Conservation (phyloP, 2,113 vertebrate species). For the Gymnogyps californianus region DNA sequence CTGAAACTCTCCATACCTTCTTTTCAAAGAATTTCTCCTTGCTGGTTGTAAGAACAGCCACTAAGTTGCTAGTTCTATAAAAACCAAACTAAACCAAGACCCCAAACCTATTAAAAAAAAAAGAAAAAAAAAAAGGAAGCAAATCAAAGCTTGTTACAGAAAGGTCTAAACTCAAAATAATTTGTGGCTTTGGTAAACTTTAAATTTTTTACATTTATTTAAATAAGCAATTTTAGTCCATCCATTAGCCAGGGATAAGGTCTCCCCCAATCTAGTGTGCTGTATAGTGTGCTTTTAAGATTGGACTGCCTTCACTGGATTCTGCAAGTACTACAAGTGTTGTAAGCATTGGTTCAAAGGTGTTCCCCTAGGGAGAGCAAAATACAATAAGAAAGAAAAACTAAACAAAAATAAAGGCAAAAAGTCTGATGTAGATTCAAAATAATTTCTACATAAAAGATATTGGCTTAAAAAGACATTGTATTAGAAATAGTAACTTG, state of each 20-base stretch:
- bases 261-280: neutral
- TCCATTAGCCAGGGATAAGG: neutral
- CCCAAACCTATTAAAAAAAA: neutral
- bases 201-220: neutral
- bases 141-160: neutral
- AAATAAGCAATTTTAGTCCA: neutral
- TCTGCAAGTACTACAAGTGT: neutral
- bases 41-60: slow-evolving; percentile 30
- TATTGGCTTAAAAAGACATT: neutral
- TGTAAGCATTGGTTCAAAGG: neutral
- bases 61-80: neutral
- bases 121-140: neutral
- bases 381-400: neutral
- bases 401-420: neutral
- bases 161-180: neutral
- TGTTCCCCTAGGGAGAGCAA: neutral
- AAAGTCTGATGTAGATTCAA: neutral
- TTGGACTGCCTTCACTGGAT: neutral
- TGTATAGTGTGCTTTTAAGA: neutral
- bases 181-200: neutral
- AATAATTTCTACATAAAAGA: neutral
- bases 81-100: neutral
- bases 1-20: slow-evolving; percentile 9
- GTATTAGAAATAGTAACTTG: neutral
- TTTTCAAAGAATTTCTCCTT: slow-evolving; percentile 10